Evolutionary conservation across 2,888 invertebrate genomes (phyloP).

Genomic region (Rhagonycha lutea): DNA sequence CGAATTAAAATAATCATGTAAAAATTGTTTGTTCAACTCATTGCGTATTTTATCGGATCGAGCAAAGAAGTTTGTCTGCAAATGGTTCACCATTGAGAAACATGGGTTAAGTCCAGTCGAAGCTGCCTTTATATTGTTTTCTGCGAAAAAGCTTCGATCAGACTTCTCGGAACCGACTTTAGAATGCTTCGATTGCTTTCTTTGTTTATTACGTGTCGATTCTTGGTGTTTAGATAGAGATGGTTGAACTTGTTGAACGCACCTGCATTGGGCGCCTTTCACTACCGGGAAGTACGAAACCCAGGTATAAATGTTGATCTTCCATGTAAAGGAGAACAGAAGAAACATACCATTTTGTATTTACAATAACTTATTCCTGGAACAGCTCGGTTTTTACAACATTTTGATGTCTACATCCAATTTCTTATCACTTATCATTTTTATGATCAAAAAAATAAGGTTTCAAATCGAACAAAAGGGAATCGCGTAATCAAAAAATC

Average conservation of each 20-base stretch:
- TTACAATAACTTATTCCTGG: not conserved
- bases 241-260: slow-evolving; percentile 28
- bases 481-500: not conserved
- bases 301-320: slow-evolving; percentile 15
- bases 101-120: not conserved
- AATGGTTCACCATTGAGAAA: not conserved
- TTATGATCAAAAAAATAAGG: not conserved
- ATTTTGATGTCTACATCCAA: not conserved
- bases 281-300: slow-evolving; percentile 18
- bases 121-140: slow-evolving; percentile 32
- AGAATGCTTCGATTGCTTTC: slow-evolving; percentile 14
- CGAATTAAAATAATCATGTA: not conserved
- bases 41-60: not conserved
- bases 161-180: slow-evolving; percentile 48
- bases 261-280: slow-evolving; percentile 33
- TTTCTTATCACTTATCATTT: not conserved
- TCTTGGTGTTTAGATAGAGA: slow-evolving; percentile 12
- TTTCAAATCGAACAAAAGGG: not conserved
- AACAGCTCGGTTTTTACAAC: not conserved
- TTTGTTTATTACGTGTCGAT: slow-evolving; percentile 10
- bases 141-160: slow-evolving; percentile 49
- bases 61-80: not conserved
- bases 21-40: not conserved
- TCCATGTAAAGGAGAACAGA: not conserved
- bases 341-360: not conserved